phyloP scores from a whole-genome alignment of 1,140 invertebrate species.

The Agrilus planipennis region DNA sequence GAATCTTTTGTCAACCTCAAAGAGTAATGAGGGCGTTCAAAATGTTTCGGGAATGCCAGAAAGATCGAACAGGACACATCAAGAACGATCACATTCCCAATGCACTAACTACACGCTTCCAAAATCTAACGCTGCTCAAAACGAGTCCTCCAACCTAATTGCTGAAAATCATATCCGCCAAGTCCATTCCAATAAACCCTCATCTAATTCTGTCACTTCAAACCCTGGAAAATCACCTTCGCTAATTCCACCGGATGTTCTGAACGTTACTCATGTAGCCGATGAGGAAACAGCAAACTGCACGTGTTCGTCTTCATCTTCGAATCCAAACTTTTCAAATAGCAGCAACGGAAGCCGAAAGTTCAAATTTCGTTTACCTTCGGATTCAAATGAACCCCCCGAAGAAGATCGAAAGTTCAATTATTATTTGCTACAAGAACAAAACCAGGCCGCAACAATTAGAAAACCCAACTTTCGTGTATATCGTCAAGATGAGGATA shows the following conservation, averaged over 20 bases:
- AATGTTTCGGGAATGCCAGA: conserved; percentile 11
- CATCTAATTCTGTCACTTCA: conserved; percentile 1
- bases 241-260: conserved; percentile 36
- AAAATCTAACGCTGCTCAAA: conserved; percentile 27
- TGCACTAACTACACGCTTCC: conserved; percentile 16
- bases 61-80: conserved; percentile 1
- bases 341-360: no score
- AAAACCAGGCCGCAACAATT: no score
- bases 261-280: conserved; percentile 41
- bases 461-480: no score
- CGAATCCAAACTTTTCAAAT: not conserved
- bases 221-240: conserved; percentile 12
- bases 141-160: conserved; percentile 17
- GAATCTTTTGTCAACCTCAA: conserved; percentile 70
- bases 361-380: not conserved
- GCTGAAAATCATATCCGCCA: conserved; percentile 13
- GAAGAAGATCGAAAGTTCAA: not conserved
- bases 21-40: conserved; percentile 45
- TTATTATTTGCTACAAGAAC: no score
- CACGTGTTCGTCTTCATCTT: conserved; percentile 3
- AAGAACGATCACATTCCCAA: conserved; percentile 22
- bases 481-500: no score
- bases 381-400: not conserved
- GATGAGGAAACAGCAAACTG: no score
- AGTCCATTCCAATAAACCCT: conserved; percentile 2